phyloP scores from a whole-genome alignment of 2,797 vertebrate genomes.

The Trachops cirrhosus region DNA sequence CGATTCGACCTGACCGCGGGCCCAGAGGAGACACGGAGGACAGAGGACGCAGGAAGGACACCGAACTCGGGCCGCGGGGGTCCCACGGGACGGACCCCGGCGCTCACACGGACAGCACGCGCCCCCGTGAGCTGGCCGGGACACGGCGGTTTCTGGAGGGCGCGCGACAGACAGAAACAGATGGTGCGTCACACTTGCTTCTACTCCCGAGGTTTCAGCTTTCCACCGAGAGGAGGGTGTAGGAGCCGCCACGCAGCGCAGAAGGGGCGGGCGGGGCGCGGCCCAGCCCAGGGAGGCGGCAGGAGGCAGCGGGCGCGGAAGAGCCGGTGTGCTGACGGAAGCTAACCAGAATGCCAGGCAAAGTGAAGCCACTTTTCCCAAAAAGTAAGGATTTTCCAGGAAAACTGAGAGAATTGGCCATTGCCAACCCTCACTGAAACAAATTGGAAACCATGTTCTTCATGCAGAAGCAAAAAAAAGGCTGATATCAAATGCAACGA shows the following conservation, averaged over 20 bases:
- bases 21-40: neutral
- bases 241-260: no score
- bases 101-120: rapidly evolving
- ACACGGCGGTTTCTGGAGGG: neutral
- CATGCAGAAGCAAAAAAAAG: neutral
- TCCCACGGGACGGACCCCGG: no score
- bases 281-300: neutral
- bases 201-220: neutral
- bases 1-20: neutral
- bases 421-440: neutral
- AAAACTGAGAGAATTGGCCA: neutral
- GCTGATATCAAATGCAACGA: neutral
- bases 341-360: neutral
- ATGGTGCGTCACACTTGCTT: neutral
- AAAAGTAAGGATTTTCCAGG: neutral
- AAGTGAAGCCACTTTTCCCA: neutral
- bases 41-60: neutral
- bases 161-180: rapidly evolving
- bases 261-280: no score
- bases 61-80: no score
- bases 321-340: neutral
- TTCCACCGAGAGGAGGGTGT: neutral
- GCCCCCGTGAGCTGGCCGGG: no score
- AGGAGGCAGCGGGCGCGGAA: neutral
- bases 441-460: neutral